A percentile compares a stretch with the other conserved stretches of the same genome.
phyloP scores from a whole-genome alignment of 2,888 invertebrate species.

The Onthophagus sagittarius region DNA sequence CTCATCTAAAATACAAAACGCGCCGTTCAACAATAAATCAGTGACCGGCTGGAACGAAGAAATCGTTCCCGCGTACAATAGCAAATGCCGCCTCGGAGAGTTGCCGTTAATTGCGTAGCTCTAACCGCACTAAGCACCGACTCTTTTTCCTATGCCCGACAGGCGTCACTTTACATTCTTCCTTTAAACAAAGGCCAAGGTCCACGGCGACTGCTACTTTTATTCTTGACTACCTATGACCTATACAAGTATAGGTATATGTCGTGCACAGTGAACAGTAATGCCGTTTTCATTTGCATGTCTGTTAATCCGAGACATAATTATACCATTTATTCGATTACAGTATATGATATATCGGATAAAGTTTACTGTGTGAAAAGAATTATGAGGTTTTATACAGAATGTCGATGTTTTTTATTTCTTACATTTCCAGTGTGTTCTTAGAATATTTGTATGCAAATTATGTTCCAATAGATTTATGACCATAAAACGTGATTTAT shows the following conservation, averaged over 20 bases:
- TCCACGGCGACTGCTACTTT: constrained; percentile 22
- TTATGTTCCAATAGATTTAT: background rate
- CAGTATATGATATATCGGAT: background rate
- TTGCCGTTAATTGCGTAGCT: constrained; percentile 20
- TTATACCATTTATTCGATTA: background rate
- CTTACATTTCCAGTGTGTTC: background rate
- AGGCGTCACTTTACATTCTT: constrained; percentile 22
- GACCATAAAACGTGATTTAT: background rate
- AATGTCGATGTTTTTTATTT: background rate
- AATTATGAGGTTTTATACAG: background rate
- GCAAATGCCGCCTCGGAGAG: constrained; percentile 15
- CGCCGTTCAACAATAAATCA: constrained; percentile 18
- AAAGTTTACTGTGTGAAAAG: background rate
- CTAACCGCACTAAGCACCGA: background rate
- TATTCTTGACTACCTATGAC: constrained; percentile 21
- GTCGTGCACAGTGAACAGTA: background rate
- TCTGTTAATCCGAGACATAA: background rate
- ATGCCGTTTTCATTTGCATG: constrained; percentile 11
- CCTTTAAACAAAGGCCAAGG: constrained; percentile 24
- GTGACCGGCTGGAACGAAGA: background rate
- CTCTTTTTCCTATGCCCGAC: constrained; percentile 11
- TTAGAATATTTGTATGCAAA: background rate
- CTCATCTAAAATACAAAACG: background rate
- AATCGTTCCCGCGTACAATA: constrained; percentile 14
- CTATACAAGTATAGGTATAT: constrained; percentile 20